Conservation (phyloP, 2,113 vertebrate genomes). For the Melospiza georgiana region DNA sequence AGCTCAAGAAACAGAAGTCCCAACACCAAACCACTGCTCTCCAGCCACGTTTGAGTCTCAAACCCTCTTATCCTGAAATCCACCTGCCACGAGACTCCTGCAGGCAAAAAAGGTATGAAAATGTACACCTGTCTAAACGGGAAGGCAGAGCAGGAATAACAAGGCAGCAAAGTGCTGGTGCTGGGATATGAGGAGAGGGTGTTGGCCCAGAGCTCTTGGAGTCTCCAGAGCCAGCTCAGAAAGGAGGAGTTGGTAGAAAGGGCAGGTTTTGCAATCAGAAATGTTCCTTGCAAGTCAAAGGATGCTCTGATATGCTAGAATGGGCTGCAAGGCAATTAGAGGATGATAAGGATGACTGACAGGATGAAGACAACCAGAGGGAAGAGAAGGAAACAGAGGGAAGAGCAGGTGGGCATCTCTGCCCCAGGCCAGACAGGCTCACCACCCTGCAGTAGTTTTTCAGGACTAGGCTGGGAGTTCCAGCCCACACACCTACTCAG, state of each 20-base stretch:
- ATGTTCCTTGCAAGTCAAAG: not conserved
- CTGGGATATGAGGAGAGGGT: not conserved
- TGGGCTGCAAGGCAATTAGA: not conserved
- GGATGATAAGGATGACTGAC: not conserved
- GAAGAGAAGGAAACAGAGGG: not conserved
- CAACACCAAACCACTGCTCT: not conserved
- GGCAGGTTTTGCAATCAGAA: accelerated
- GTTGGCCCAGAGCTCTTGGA: not conserved
- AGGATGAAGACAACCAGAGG: not conserved
- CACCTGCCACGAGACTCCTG: accelerated
- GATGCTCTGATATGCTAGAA: not conserved
- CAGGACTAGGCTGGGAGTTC: not conserved
- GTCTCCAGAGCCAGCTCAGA: not conserved
- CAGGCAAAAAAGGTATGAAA: not conserved
- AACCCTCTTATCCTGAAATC: not conserved
- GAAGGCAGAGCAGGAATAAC: constrained; percentile 18
- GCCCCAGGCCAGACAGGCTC: not conserved
- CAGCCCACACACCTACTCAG: not conserved
- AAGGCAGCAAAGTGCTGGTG: accelerated
- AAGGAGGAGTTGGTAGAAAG: not conserved
- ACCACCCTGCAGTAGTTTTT: not conserved
- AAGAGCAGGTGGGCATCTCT: not conserved
- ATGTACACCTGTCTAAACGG: accelerated
- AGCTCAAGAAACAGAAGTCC: not conserved
- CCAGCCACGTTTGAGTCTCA: not conserved